Percentiles rank a stretch among this genome's conserved stretches.
Evolutionary conservation across 2,888 invertebrate species (phyloP).

Genomic region (Drosophila mayaguana): DNA sequence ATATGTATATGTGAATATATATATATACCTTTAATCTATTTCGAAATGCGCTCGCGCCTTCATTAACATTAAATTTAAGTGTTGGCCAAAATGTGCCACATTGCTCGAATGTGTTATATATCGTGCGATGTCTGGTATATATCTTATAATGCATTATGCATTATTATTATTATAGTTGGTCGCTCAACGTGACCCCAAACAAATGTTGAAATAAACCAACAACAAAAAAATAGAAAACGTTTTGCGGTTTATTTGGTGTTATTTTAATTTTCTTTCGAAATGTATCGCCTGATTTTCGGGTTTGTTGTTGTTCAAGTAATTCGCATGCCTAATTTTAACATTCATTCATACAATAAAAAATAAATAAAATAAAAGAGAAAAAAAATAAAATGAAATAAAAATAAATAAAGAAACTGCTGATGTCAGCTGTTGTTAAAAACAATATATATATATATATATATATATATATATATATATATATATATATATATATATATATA

Average conservation of each 20-base stretch:
- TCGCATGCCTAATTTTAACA: conserved; percentile 15
- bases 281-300: conserved; percentile 36
- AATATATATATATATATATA: conserved; percentile 19
- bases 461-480: conserved; percentile 4
- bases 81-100: conserved; percentile 25
- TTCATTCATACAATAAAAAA: conserved; percentile 35
- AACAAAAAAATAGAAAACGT: conserved; percentile 21
- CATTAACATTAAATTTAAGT: conserved; percentile 32
- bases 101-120: conserved; percentile 8
- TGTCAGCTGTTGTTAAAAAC: conserved; percentile 34
- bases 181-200: conserved; percentile 27
- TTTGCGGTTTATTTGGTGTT: background rate
- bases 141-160: conserved; percentile 29
- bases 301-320: conserved; percentile 14
- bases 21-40: conserved; percentile 6
- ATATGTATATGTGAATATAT: too few species aligned
- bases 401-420: conserved; percentile 15
- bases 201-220: conserved; percentile 5
- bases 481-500: background rate
- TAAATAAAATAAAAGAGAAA: background rate
- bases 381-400: background rate
- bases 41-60: conserved; percentile 14
- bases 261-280: background rate
- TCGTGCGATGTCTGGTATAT: conserved; percentile 27
- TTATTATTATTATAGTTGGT: conserved; percentile 16